Evolutionary conservation across 2,888 invertebrate genomes (phyloP).

Genomic region (Sympetrum striolatum): DNA sequence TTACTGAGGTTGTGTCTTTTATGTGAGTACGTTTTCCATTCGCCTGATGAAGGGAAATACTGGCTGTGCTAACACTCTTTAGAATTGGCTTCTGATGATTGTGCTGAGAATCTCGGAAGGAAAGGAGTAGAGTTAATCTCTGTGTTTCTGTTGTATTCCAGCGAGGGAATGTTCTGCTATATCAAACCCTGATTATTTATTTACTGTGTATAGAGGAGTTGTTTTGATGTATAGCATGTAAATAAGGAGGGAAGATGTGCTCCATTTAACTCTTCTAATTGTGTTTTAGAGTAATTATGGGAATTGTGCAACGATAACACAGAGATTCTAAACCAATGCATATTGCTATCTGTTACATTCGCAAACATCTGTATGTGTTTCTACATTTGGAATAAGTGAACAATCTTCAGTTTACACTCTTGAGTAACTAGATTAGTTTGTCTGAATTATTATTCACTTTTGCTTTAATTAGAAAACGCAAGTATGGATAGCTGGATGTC

Average conservation of each 20-base stretch:
- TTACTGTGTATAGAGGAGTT: conserved; percentile 3
- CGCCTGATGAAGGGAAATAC: not conserved
- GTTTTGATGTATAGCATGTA: not conserved
- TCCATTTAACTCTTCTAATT: not conserved
- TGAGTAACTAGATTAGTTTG: not conserved
- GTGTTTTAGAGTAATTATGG: not conserved
- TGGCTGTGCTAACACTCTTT: conserved; percentile 20
- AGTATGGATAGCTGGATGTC: not conserved
- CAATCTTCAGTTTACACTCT: too few relatives aligned
- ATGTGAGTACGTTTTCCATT: not conserved
- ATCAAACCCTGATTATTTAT: conserved; percentile 7
- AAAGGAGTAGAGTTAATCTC: not conserved
- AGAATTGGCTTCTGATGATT: not conserved
- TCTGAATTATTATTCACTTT: not conserved
- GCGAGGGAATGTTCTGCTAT: not conserved
- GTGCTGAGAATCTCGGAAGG: conserved; percentile 13
- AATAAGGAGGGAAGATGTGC: not conserved
- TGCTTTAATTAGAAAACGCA: not conserved
- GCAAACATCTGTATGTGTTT: too few relatives aligned
- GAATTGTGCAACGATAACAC: not conserved
- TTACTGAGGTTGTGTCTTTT: not conserved
- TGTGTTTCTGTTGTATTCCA: not conserved
- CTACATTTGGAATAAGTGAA: too few relatives aligned
- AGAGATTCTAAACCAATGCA: not conserved
- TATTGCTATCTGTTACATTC: not conserved